Evolutionary conservation across 1,140 invertebrate genomes (phyloP), one percentile per base, ranked within the genome.

Genomic region (Neodiprion pinetum): DNA sequence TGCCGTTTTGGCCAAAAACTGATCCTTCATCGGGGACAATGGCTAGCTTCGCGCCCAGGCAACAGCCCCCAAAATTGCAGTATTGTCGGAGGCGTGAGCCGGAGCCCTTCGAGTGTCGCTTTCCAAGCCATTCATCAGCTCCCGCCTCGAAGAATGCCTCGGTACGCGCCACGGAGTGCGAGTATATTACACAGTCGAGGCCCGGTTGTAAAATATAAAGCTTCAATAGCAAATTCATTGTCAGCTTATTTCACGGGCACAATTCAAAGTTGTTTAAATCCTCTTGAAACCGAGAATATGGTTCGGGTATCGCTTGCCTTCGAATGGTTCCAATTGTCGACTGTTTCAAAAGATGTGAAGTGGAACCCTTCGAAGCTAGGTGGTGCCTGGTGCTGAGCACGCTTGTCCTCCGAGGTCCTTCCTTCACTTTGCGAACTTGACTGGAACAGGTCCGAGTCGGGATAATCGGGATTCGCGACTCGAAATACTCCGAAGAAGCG

Each of bases 181-280:
- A 40, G 28, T 61, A 61, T 61, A 61, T 61, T 61, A 61, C 67
- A 76, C 67, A 48, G 72, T 72, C 66, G 47, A 76, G 70, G 77
- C 71, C 70, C 75, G 75, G 77, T 77, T 74, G 76, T 76, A 83
- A 81, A 80, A 81, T 77, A 81, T 79, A 76, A 67, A 73, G 11
- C 68, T 68, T 65, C 66, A 47, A 49, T 65, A 73, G 65, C 50
- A 50, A 68, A 48, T 67, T 66, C 47, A 66, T 68, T 47, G 65
- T 73, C 12, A 21, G 28, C 48, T 71, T 70, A 50, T 49, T 76
- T 72, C 70, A n/a, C 28, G 70, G 61, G 76, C 74, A 70, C 82
- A 76, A 85, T 84, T 83, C 76, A 75, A 83, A 86, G 85, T 86
- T 82, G 83, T 85, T 88, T 88, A 87, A 88, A 87, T 88, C 85